Percentiles rank a stretch among this genome's conserved stretches.
Evolutionary conservation across 2,888 invertebrate species (phyloP).

Genomic region (Tinea pellionella): DNA sequence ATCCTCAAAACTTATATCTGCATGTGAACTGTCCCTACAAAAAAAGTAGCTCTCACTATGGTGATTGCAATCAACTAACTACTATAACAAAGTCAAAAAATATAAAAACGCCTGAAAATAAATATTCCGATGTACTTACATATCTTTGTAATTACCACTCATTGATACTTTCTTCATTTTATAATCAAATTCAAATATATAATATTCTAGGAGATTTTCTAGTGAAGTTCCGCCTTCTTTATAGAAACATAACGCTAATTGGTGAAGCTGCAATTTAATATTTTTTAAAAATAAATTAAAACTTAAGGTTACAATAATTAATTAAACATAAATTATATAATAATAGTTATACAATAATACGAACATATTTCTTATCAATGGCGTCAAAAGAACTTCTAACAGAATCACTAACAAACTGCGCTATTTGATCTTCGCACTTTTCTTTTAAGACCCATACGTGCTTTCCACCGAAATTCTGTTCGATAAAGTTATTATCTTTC

Average conservation of each 20-base stretch:
- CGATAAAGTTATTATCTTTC: conserved; percentile 32
- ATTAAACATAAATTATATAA: neutral
- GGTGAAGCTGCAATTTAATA: conserved; percentile 35
- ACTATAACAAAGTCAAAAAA: no score
- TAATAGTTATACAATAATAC: conserved; percentile 19
- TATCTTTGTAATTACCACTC: conserved; percentile 30
- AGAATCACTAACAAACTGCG: conserved; percentile 43
- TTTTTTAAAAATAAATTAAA: no score
- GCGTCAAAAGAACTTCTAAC: conserved; percentile 49
- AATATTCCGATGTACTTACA: no score
- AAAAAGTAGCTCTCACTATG: no score
- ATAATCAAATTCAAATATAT: conserved; percentile 46
- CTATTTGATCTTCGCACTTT: conserved; percentile 39
- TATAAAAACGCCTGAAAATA: no score
- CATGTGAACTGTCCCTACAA: neutral
- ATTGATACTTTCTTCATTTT: conserved; percentile 31
- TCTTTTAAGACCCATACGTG: conserved; percentile 39
- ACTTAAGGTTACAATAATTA: neutral
- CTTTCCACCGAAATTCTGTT: conserved; percentile 36
- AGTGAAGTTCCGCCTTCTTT: conserved; percentile 35
- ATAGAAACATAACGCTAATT: conserved; percentile 51
- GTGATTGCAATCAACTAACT: no score
- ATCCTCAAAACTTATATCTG: conserved; percentile 26
- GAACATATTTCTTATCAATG: conserved; percentile 55
- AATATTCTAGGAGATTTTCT: conserved; percentile 46